Evolutionary conservation across 1,140 invertebrate species (phyloP).

Genomic region (Achatina immaculata): DNA sequence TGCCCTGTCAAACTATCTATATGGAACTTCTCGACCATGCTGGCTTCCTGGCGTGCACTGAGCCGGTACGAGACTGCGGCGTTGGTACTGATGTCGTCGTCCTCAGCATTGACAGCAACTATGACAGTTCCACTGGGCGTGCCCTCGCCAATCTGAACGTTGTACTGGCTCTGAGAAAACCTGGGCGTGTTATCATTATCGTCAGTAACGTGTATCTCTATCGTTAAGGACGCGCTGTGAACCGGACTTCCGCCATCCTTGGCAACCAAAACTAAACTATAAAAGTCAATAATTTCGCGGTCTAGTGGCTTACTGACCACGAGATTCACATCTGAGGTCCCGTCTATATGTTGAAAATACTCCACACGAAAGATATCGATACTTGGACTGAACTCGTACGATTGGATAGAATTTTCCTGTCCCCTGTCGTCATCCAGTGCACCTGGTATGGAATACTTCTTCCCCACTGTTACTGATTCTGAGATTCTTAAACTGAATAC

Average conservation of each 20-base stretch:
- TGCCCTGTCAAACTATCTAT: conserved; percentile 50
- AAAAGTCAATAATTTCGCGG: conserved; percentile 51
- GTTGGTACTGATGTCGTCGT: conserved; percentile 94
- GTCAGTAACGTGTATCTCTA: conserved; percentile 73
- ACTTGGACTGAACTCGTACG: conserved; percentile 48
- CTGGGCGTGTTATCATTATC: conserved; percentile 64
- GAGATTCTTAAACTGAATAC: conserved; percentile 51
- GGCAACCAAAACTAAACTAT: conserved; percentile 53
- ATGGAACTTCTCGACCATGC: conserved; percentile 45
- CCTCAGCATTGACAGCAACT: conserved; percentile 91
- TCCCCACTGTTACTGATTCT: conserved; percentile 56
- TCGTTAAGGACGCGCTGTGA: conserved; percentile 35
- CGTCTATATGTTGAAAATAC: conserved; percentile 57
- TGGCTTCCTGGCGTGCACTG: conserved; percentile 39
- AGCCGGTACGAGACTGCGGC: conserved; percentile 92
- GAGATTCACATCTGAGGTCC: conserved; percentile 54
- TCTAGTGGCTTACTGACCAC: conserved; percentile 54
- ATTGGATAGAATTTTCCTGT: conserved; percentile 51
- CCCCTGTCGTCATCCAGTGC: conserved; percentile 62
- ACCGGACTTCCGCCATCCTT: conserved; percentile 72
- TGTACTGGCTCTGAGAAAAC: conserved; percentile 75
- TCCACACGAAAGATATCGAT: conserved; percentile 51
- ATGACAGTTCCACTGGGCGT: conserved; percentile 81
- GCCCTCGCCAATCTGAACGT: conserved; percentile 82
- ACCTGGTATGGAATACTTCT: conserved; percentile 52